These are phyloP conservation scores for Antedon mediterranea DNA, from an alignment of 53 echinoderm and acorn worm genomes.

Conservation along the genomic window DNA sequence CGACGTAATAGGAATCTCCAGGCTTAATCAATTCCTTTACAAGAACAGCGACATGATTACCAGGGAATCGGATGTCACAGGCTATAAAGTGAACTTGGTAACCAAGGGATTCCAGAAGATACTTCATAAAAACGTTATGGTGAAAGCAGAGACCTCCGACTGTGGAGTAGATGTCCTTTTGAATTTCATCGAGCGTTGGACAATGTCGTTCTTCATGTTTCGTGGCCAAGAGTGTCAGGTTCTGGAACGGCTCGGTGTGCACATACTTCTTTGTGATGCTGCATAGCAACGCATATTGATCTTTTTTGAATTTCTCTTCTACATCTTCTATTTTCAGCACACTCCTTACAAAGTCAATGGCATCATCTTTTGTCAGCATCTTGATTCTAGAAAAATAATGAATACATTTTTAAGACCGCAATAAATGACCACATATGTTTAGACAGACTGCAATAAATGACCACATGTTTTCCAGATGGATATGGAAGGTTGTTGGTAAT, in stretches of 20 bases:
- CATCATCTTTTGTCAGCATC: conserved; percentile 3
- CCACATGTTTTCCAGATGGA: no score
- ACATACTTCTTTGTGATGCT: background rate
- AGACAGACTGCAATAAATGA: no score
- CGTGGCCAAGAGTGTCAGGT: conserved; percentile 6
- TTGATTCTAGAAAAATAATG: background rate
- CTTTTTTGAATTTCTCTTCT: background rate
- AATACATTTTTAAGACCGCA: no score
- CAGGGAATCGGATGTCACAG: background rate
- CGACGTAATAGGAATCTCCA: background rate
- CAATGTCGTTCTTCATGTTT: background rate
- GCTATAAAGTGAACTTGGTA: background rate
- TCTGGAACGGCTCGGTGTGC: conserved; percentile 6
- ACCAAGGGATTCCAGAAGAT: conserved; percentile 2
- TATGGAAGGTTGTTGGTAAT: no score
- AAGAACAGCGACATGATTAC: background rate
- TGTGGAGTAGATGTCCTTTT: background rate
- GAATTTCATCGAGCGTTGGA: conserved; percentile 6
- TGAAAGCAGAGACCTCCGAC: conserved; percentile 15
- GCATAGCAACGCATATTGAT: conserved; percentile 4
- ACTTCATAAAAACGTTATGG: conserved; percentile 11
- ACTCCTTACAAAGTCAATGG: background rate
- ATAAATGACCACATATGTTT: no score
- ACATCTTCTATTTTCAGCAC: background rate
- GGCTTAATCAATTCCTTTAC: background rate